phyloP scores from a whole-genome alignment of 2,888 invertebrate species.

The Colletes collaris region DNA sequence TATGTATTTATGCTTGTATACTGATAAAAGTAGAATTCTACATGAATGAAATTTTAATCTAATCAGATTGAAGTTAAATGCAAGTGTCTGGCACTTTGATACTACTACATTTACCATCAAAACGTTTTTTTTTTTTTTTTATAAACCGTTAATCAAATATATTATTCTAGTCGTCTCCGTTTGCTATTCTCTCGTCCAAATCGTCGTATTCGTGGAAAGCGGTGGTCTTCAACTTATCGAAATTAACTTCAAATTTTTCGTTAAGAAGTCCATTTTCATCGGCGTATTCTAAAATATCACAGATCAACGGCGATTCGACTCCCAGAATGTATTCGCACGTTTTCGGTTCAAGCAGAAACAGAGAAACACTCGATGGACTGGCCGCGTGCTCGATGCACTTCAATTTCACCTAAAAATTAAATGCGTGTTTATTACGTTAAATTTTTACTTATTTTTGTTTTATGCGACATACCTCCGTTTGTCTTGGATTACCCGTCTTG shows the following conservation, averaged over 20 bases:
- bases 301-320: constrained; percentile 96
- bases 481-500: constrained; percentile 89
- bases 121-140: not conserved
- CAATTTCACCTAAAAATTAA: constrained; percentile 85
- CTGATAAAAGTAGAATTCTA: not conserved
- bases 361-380: constrained; percentile 91
- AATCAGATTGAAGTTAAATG: constrained; percentile 32
- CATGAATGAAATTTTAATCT: constrained; percentile 2
- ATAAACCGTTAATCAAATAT: constrained; percentile 5
- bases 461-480: constrained; percentile 88
- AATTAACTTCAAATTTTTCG: constrained; percentile 73
- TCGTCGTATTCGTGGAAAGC: constrained; percentile 70
- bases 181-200: constrained; percentile 76
- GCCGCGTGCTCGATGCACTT: constrained; percentile 88
- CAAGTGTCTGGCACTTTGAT: constrained; percentile 5
- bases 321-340: constrained; percentile 97
- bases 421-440: not conserved
- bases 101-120: constrained; percentile 1
- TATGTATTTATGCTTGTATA: not conserved
- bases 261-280: constrained; percentile 90
- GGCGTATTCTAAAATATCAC: constrained; percentile 91
- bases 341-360: constrained; percentile 95
- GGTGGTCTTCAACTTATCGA: constrained; percentile 72
- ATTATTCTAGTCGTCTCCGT: constrained; percentile 76
- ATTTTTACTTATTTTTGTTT: not conserved